phyloP scores from a whole-genome alignment of 2,888 invertebrate species.

The Acanthosepion pharaonis region DNA sequence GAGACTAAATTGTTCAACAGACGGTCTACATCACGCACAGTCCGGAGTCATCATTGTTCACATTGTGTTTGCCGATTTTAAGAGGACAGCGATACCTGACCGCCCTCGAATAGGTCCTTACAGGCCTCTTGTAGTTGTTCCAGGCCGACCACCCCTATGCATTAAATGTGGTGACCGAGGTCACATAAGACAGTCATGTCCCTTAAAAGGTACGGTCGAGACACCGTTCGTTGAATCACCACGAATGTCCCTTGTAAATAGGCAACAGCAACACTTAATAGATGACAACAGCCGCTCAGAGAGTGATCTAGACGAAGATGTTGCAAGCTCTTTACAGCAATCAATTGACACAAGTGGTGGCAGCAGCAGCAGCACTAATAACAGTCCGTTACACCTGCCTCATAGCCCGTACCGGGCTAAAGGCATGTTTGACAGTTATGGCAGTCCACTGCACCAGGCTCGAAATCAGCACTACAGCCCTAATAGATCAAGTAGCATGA shows the following conservation, averaged over 20 bases:
- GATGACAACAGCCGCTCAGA: not conserved
- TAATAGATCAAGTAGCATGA: not conserved
- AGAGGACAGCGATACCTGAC: not conserved
- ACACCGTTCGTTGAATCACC: not conserved
- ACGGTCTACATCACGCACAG: not conserved
- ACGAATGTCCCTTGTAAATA: not conserved
- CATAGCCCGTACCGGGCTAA: not conserved
- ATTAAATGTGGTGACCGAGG: constrained; percentile 25
- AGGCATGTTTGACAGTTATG: not conserved
- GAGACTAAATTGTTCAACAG: not conserved
- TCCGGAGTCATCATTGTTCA: constrained; percentile 39
- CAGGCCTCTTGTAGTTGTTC: not conserved
- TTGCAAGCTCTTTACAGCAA: not conserved
- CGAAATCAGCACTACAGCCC: not conserved
- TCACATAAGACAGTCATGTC: constrained; percentile 35
- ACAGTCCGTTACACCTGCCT: not conserved
- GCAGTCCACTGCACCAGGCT: not conserved
- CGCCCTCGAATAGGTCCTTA: not conserved
- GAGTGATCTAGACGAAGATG: not conserved
- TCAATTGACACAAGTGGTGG: not conserved
- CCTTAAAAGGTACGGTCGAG: not conserved
- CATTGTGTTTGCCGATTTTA: constrained; percentile 33
- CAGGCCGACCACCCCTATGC: constrained; percentile 23
- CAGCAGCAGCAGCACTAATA: not conserved
- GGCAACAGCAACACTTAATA: not conserved